Evolutionary conservation across 35 echinoderm and acorn worm species (phyloP).

Genomic region (Lytechinus variegatus): DNA sequence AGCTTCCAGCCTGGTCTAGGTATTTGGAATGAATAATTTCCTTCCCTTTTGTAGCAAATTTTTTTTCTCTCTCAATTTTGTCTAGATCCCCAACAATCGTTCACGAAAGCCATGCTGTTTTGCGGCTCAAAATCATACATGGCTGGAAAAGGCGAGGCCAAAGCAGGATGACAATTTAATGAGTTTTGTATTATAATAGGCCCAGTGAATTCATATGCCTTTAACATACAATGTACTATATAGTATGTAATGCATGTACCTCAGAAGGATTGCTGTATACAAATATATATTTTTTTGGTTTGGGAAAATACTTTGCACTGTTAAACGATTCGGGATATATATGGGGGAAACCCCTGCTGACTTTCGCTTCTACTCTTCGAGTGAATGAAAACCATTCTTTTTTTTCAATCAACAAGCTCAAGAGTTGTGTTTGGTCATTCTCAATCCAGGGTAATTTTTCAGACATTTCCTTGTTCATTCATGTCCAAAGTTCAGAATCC

Average conservation of each 20-base stretch:
- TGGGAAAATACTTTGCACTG: not conserved
- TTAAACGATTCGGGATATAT: not conserved
- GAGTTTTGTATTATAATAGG: no score
- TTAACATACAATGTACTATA: no score
- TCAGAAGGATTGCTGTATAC: no score
- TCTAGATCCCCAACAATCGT: not conserved
- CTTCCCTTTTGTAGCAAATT: not conserved
- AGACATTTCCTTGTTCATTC: not conserved
- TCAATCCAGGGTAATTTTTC: not conserved
- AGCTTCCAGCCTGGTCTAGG: not conserved
- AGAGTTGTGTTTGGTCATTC: not conserved
- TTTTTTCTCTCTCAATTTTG: not conserved
- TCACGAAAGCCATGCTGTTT: not conserved
- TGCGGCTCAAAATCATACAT: not conserved
- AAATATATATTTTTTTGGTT: no score
- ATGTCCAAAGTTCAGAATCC: not conserved
- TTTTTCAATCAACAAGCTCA: not conserved
- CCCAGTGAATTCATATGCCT: not conserved
- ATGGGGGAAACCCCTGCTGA: not conserved
- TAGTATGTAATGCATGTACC: not conserved
- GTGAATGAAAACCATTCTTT: not conserved
- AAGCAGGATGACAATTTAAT: no score
- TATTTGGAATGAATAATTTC: not conserved
- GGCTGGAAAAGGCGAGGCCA: no score
- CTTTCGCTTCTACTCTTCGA: not conserved